Evolutionary conservation across 1,140 invertebrate species (phyloP).

Genomic region (Myzus persicae): DNA sequence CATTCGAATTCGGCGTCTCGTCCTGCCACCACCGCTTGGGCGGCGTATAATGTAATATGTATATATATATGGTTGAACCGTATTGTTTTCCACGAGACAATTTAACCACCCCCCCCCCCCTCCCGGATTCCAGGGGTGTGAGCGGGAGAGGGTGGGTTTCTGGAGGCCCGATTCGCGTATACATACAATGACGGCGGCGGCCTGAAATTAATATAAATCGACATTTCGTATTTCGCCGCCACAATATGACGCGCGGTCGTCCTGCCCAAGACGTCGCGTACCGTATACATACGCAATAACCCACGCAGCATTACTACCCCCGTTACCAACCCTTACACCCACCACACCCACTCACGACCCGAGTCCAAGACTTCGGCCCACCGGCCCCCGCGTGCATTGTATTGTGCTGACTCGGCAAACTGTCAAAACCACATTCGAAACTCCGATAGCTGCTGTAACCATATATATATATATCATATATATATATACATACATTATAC

Average conservation of each 20-base stretch:
- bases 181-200: not conserved
- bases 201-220: slow-evolving; percentile 19
- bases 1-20: not conserved
- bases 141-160: not conserved
- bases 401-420: not conserved
- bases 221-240: not conserved
- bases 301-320: not conserved
- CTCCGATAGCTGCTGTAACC: not conserved
- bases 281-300: not conserved
- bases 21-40: not conserved
- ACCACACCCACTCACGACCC: not conserved
- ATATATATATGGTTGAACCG: not conserved
- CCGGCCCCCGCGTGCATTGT: not conserved
- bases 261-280: not conserved
- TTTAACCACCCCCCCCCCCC: too few species aligned
- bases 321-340: not conserved
- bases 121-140: too few species aligned
- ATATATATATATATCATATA: not conserved
- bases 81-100: not conserved
- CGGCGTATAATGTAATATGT: not conserved
- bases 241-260: not conserved
- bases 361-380: not conserved
- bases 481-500: not conserved
- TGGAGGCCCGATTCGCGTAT: not conserved
- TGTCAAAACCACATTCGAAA: not conserved